Evolutionary conservation across 1,140 invertebrate genomes (phyloP), one percentile per base, ranked within the genome.

Genomic region (Anoplolepis gracilipes): DNA sequence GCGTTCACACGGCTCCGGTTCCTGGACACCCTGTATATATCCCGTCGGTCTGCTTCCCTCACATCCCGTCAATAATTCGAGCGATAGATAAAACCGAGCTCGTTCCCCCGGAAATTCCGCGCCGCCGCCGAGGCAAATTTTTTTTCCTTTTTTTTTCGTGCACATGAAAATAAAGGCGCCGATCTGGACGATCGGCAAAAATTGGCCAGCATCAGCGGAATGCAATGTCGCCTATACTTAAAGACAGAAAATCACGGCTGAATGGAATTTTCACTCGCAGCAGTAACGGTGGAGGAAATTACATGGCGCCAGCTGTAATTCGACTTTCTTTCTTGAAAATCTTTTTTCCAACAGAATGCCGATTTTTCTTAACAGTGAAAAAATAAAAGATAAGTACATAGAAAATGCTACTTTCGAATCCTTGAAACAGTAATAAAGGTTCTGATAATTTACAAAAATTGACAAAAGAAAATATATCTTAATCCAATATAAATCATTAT

Each of bases 41-140:
- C 46, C 64, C 46, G 46, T 30, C 62, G 77, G 46, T 33, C 64
- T 55, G 62, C 62, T 79, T 69, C 62, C 49, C 77, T 69, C 77
- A 79, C 62, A 79, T 79, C 77, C 77, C 77, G 77, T 79, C 77
- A 69, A 69, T 79, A 79, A 79, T 79, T 79, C 77, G 77, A 55
- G 49, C 77, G 62, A 79, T 79, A 79, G 77, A 79, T 79, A 79
- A 79, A 79, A 79, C 77, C 77, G 77, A 69, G 77, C 77, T 53
- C 64, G 62, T 69, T 69, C 77, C 64, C 22, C 62, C 62, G 77
- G 77, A 79, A 79, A 79, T 79, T 79, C 77, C 64, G 76, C 62
- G 64, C 77, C 49, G 77, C 62, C 62, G 77, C 33, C 64, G 77
- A 55, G 46, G 77, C 77, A 69, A 69, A 79, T 79, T 79, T 79